These are phyloP conservation scores for Hafferia zeledoni DNA, from an alignment of 2,797 vertebrate genomes.

Conservation along the genomic window DNA sequence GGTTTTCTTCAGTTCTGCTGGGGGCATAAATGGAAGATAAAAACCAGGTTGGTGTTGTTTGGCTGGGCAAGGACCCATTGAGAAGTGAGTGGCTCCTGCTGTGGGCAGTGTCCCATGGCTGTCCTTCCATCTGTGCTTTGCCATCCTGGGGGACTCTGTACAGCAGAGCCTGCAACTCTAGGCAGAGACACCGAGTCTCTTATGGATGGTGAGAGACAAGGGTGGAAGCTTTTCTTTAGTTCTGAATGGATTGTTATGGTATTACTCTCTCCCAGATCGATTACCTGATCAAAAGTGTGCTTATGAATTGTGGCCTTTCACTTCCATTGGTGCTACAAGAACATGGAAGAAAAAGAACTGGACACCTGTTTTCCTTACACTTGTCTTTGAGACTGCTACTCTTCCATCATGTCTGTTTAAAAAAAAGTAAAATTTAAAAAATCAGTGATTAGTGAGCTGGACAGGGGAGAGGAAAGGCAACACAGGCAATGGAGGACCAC, in stretches of 20 bases:
- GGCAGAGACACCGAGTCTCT: background rate
- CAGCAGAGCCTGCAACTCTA: background rate
- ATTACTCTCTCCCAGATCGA: background rate
- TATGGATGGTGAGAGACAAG: background rate
- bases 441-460: background rate
- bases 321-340: background rate
- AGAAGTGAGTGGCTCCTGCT: background rate
- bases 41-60: background rate
- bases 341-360: background rate
- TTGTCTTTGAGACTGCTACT: background rate
- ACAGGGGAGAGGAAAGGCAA: background rate
- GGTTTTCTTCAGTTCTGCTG: background rate
- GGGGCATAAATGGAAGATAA: background rate
- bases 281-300: background rate
- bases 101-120: rapidly evolving
- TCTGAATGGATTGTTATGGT: background rate
- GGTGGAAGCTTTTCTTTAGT: background rate
- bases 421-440: background rate
- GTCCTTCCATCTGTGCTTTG: background rate
- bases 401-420: background rate
- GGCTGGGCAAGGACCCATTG: background rate
- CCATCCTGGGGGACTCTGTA: background rate
- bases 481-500: background rate
- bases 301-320: background rate
- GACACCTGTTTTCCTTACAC: background rate